Percentiles rank a stretch among this genome's conserved stretches.
phyloP scores from a whole-genome alignment of 1,140 invertebrate genomes.

The Gonatopus flavifemur region DNA sequence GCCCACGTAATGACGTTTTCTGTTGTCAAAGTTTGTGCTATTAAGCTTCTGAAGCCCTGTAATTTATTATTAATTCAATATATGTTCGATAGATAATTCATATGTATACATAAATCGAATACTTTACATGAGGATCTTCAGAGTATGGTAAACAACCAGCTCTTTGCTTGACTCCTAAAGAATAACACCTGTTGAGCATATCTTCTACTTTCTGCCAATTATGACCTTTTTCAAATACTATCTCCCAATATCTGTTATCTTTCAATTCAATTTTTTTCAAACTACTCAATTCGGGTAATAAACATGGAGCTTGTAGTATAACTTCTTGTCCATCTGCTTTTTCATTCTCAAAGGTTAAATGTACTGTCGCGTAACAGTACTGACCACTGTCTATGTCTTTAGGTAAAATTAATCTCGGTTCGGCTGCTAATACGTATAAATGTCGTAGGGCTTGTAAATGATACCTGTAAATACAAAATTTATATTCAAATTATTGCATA shows the following conservation, averaged over 20 bases:
- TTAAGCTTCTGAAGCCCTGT: slow-evolving; percentile 75
- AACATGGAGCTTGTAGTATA: slow-evolving; percentile 76
- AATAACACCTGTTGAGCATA: slow-evolving; percentile 70
- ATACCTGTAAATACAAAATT: slow-evolving; percentile 64
- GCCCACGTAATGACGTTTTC: slow-evolving; percentile 75
- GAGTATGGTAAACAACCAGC: slow-evolving; percentile 86
- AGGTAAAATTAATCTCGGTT: slow-evolving; percentile 84
- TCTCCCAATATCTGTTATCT: slow-evolving; percentile 86
- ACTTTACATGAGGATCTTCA: slow-evolving; percentile 78
- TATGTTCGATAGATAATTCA: background rate
- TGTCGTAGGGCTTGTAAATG: slow-evolving; percentile 95
- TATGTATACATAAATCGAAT: background rate
- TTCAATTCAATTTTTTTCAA: slow-evolving; percentile 76
- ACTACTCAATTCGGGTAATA: slow-evolving; percentile 79
- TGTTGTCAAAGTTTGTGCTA: slow-evolving; percentile 81
- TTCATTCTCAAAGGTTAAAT: slow-evolving; percentile 57
- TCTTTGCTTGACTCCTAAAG: slow-evolving; percentile 83
- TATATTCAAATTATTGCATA: background rate
- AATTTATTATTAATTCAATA: slow-evolving; percentile 11
- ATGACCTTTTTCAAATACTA: slow-evolving; percentile 75
- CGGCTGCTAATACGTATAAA: slow-evolving; percentile 90
- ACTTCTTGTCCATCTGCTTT: slow-evolving; percentile 61
- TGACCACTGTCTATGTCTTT: slow-evolving; percentile 79
- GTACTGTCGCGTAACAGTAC: slow-evolving; percentile 79
- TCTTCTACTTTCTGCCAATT: slow-evolving; percentile 83